phyloP scores from a whole-genome alignment of 2,888 invertebrate species.

The Helobdella robusta region DNA sequence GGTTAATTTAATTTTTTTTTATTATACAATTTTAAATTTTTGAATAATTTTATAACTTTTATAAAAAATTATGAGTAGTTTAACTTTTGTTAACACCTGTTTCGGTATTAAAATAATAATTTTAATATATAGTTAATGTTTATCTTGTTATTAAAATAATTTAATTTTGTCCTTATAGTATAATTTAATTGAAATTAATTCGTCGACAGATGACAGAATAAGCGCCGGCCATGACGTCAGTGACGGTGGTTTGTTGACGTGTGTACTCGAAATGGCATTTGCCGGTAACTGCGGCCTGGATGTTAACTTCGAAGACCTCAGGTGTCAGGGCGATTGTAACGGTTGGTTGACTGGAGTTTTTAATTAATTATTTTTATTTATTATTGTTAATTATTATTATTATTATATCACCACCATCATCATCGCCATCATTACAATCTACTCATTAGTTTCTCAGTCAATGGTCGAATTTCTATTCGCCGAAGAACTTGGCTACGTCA shows the following conservation, averaged over 20 bases:
- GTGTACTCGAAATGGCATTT: constrained; percentile 89
- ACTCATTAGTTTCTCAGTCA: constrained; percentile 15
- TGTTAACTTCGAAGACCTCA: constrained; percentile 37
- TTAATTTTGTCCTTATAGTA: no score
- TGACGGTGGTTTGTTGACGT: constrained; percentile 85
- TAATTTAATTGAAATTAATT: neutral
- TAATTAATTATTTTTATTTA: no score
- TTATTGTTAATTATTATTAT: neutral
- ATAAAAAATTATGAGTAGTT: no score
- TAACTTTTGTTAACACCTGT: no score
- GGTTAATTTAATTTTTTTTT: no score
- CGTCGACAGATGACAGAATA: constrained; percentile 58
- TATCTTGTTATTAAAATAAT: no score
- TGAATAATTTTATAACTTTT: no score
- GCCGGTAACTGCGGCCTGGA: constrained; percentile 72
- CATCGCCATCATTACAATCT: neutral
- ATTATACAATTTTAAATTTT: no score
- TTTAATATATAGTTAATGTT: no score
- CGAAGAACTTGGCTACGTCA: constrained; percentile 50
- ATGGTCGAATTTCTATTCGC: constrained; percentile 43
- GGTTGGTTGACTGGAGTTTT: no score
- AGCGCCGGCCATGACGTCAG: constrained; percentile 87
- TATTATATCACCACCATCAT: neutral
- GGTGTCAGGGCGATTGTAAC: no score
- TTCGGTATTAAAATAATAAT: no score